A percentile compares a stretch with the other conserved stretches of the same genome.
Conservation (phyloP, 2,888 invertebrate genomes). For the Hirtodrosophila duncani region DNA sequence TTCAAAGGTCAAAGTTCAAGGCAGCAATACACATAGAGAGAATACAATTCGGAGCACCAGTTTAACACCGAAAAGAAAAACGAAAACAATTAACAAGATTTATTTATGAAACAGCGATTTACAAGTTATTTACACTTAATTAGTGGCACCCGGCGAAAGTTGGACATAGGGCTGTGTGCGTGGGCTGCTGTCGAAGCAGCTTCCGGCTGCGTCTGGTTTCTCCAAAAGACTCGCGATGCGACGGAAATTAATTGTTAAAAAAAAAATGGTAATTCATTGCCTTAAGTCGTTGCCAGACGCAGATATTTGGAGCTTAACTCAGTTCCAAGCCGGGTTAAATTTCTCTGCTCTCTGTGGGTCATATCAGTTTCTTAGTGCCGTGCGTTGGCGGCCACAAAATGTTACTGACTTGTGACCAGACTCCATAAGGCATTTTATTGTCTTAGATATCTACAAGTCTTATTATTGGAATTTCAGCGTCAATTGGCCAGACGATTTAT, state of each 20-base stretch:
- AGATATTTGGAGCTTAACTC: background rate
- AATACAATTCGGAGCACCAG: too few species aligned
- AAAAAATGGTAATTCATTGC: slow-evolving; percentile 63
- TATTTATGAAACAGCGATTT: slow-evolving; percentile 59
- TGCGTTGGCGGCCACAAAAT: slow-evolving; percentile 46
- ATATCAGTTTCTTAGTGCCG: slow-evolving; percentile 18
- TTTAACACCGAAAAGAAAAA: background rate
- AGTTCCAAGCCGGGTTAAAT: slow-evolving; percentile 11
- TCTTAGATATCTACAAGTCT: slow-evolving; percentile 24
- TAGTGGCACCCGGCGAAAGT: slow-evolving; percentile 61
- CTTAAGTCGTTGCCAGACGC: slow-evolving; percentile 31
- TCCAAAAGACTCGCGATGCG: slow-evolving; percentile 10
- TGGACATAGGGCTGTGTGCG: slow-evolving; percentile 24
- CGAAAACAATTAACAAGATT: slow-evolving; percentile 46
- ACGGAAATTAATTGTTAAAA: slow-evolving; percentile 65
- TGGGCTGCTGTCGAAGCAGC: slow-evolving; percentile 39
- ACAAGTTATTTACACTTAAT: slow-evolving; percentile 72
- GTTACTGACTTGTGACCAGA: slow-evolving; percentile 33
- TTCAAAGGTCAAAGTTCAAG: slow-evolving; percentile 52
- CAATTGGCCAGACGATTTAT: slow-evolving; percentile 28
- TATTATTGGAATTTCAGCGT: slow-evolving; percentile 45
- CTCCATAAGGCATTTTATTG: slow-evolving; percentile 28
- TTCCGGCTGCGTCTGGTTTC: slow-evolving; percentile 18
- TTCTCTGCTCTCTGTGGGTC: background rate
- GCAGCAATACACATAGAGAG: background rate